Evolutionary conservation across 1,140 invertebrate species (phyloP).

Genomic region (Platorchestia sp.): DNA sequence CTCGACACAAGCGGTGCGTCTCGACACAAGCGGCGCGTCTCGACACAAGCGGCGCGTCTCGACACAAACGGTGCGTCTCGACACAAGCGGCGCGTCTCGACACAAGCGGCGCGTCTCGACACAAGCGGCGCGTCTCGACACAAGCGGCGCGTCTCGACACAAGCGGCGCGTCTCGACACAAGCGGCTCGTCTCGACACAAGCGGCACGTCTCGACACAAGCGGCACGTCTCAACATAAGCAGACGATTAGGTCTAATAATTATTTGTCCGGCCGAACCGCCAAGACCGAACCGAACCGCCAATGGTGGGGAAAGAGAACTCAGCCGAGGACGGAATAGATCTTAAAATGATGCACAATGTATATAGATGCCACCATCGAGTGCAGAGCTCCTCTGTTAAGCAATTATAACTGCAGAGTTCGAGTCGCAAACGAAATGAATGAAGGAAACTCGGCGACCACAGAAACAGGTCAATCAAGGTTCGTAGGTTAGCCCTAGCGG

Average conservation of each 20-base stretch:
- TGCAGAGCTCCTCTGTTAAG: background rate
- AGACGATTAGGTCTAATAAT: too few relatives aligned
- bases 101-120: background rate
- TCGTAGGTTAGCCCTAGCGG: background rate
- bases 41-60: too few relatives aligned
- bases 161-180: background rate
- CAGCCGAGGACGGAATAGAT: background rate
- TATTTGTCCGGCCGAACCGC: background rate
- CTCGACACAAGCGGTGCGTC: too few relatives aligned
- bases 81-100: background rate
- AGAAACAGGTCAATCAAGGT: background rate
- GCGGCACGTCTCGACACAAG: background rate
- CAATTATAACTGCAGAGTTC: background rate
- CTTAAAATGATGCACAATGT: background rate
- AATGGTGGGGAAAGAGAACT: background rate
- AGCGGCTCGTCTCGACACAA: background rate
- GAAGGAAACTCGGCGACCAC: background rate
- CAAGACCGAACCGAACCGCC: too few relatives aligned
- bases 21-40: too few relatives aligned
- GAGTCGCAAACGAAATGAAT: background rate
- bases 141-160: too few relatives aligned
- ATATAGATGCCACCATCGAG: background rate
- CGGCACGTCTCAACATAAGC: background rate
- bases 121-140: too few relatives aligned
- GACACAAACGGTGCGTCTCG: too few relatives aligned